These are phyloP conservation scores for Tamias sibiricus DNA, from an alignment of 2,113 vertebrate species.

Conservation along the genomic window DNA sequence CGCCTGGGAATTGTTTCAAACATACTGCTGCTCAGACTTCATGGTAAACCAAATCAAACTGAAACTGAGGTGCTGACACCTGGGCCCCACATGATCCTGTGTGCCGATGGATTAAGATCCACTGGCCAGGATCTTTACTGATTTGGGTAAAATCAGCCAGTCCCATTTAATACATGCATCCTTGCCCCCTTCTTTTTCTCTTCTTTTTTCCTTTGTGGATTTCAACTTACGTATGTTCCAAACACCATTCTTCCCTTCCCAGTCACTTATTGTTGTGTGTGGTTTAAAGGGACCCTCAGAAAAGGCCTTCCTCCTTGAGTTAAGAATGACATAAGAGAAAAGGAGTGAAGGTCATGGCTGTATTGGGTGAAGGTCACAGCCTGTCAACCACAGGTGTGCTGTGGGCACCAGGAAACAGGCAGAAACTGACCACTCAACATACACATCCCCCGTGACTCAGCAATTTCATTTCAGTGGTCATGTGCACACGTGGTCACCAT, in stretches of 20 bases:
- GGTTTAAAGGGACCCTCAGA: not conserved
- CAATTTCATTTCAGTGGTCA: not conserved
- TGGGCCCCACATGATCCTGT: not conserved
- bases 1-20: not conserved
- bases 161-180: not conserved
- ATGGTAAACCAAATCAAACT: not conserved
- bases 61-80: not conserved
- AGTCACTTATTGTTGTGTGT: not conserved
- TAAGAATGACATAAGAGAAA: not conserved
- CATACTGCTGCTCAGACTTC: not conserved
- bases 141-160: not conserved
- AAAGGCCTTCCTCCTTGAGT: not conserved
- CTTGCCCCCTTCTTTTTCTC: not conserved
- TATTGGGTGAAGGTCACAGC: not conserved
- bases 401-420: not conserved
- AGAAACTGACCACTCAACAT: not conserved
- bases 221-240: not conserved
- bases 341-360: too few species aligned
- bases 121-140: not conserved
- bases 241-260: not conserved
- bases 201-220: not conserved
- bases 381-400: not conserved
- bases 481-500: not conserved
- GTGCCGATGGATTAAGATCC: not conserved
- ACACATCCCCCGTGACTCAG: not conserved